Evolutionary conservation across 2,797 vertebrate species (phyloP), one percentile per base, ranked within the genome.

Genomic region (Myotis myotis): DNA sequence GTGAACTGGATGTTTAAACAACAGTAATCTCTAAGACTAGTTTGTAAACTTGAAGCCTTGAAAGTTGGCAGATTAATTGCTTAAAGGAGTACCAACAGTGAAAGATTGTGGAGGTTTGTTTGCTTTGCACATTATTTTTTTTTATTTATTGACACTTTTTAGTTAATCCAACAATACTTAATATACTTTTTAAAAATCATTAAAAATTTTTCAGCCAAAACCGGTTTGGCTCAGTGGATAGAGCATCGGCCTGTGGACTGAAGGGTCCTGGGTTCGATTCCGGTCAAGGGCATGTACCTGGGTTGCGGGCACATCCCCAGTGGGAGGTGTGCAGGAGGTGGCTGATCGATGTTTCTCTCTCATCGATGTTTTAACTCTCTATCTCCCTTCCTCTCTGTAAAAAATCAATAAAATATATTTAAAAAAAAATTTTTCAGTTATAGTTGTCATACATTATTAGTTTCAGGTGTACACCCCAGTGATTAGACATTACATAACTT

Each of bases 51-150:
- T 70, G 41, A 91, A 93, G 49, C 70, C 85, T 89, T 83, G 49
- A 74, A 88, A 36, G 33, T n/a, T 72, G 76, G 23, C 68, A 76
- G 51, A 64, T 66, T 51, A 55, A 74, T 91, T 93, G 86, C 15
- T 62, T 90, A 36, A 70, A 85, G 47, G 28, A 60, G 20, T 70
- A 53, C 70, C 16, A 76, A 89, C 41, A 81, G 66, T 2, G 3
- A 60, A 93, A 93, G 17, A 55, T 87, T 78, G 8, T 93, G 33
- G 47, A 95, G 38, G 70, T 91, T 93, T 87, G 74, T 91, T 89
- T 92, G 78, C 33, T 11, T 91, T 79, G 41, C 8, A 89, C 53
- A 49, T 76, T 92, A 33, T 71, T 44, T 71, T 81, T 81, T n/a
- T 86, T 88, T 25, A 70, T 9, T 68, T 78, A 62, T 8, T 76